Evolutionary conservation across 2,113 vertebrate species (phyloP).

Genomic region (Craseonycteris thonglongyai): DNA sequence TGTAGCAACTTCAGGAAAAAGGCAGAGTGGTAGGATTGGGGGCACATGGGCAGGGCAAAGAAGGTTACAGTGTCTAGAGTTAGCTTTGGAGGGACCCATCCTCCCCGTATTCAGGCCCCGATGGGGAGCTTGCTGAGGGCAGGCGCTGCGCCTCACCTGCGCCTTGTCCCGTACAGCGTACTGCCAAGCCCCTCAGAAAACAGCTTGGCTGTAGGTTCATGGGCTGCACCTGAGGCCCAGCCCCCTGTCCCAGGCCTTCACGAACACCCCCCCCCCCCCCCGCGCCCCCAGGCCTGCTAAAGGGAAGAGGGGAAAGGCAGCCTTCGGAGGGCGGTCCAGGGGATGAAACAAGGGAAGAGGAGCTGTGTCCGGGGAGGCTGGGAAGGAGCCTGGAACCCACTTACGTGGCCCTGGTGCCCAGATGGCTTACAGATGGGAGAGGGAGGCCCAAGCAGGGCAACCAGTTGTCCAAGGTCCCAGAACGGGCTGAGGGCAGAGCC

Average conservation of each 20-base stretch:
- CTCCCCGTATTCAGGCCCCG: neutral
- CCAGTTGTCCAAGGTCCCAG: neutral
- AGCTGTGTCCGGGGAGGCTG: neutral
- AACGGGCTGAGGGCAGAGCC: neutral
- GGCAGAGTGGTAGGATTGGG: neutral
- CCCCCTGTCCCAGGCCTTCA: neutral
- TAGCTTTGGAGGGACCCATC: neutral
- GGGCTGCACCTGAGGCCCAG: neutral
- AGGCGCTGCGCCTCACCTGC: fast-evolving
- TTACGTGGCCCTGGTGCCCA: neutral
- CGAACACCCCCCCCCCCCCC: neutral
- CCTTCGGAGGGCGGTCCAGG: neutral
- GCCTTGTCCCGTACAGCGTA: neutral
- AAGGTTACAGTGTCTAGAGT: neutral
- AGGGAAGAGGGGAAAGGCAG: neutral
- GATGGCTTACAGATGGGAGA: neutral
- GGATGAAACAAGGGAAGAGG: neutral
- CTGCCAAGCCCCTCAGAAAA: neutral
- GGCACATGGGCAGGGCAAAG: neutral
- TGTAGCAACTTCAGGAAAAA: neutral
- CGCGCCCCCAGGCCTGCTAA: too few relatives aligned
- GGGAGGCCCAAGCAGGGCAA: neutral
- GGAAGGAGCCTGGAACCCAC: neutral
- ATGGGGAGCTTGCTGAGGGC: neutral
- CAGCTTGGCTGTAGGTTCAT: neutral